Evolutionary conservation across 2,797 vertebrate species (phyloP).

Genomic region (Poecilia wingei): DNA sequence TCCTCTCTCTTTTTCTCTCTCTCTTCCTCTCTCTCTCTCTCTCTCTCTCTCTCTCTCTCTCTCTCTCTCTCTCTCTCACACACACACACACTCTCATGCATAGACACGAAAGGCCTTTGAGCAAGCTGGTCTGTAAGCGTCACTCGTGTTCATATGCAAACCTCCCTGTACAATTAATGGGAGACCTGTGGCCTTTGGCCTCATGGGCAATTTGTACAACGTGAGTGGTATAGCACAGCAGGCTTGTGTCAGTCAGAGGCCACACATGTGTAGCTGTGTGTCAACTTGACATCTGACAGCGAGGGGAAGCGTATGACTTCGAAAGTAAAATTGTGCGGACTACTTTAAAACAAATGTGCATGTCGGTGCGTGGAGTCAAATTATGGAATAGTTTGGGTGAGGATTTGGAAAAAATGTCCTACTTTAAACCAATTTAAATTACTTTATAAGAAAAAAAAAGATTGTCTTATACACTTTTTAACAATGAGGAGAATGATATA

Average conservation of each 20-base stretch:
- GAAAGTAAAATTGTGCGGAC: too few species aligned
- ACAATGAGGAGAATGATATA: too few species aligned
- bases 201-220: constrained; percentile 76
- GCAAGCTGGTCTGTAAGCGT: constrained; percentile 75
- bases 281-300: constrained; percentile 71
- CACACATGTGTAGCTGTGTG: constrained; percentile 65
- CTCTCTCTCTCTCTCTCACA: constrained; percentile 6
- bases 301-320: constrained; percentile 24
- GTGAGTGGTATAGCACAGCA: constrained; percentile 60
- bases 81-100: constrained; percentile 43
- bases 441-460: too few species aligned
- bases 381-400: too few species aligned
- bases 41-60: constrained; percentile 44
- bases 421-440: too few species aligned
- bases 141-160: constrained; percentile 82
- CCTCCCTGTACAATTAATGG: constrained; percentile 83
- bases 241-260: constrained; percentile 55
- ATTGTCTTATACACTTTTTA: too few species aligned
- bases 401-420: too few species aligned
- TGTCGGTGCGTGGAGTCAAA: too few species aligned
- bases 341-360: too few species aligned
- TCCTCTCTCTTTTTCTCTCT: constrained; percentile 49
- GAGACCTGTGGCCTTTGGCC: constrained; percentile 72
- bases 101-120: constrained; percentile 52
- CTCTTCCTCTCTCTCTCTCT: constrained; percentile 1